Evolutionary conservation across 2,888 invertebrate genomes (phyloP).

Genomic region (Rhimphoctona megacephalus): DNA sequence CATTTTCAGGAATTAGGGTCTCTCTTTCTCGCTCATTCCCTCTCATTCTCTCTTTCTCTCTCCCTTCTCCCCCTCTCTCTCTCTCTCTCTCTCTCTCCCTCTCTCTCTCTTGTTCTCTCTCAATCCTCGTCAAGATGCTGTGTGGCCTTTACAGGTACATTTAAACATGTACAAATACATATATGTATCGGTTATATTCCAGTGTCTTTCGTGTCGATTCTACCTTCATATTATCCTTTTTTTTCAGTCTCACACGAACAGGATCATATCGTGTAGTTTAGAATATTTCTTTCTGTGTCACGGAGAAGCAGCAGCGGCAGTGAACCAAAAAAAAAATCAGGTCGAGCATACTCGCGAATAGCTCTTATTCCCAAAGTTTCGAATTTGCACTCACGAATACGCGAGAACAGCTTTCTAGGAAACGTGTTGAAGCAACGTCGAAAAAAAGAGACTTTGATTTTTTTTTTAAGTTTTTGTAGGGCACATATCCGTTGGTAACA

Average conservation of each 20-base stretch:
- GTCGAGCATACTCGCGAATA: conserved; percentile 36
- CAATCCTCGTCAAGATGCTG: conserved; percentile 45
- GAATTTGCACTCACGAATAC: conserved; percentile 46
- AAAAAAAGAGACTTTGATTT: conserved; percentile 16
- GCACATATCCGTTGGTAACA: conserved; percentile 34
- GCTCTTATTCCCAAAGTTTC: conserved; percentile 36
- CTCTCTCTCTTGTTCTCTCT: neutral
- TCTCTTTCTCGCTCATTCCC: neutral
- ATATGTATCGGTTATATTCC: conserved; percentile 43
- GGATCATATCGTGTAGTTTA: conserved; percentile 44
- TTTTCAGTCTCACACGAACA: conserved; percentile 56
- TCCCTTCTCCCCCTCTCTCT: neutral
- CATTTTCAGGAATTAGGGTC: conserved; percentile 56
- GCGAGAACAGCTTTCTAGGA: conserved; percentile 54
- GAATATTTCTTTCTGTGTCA: conserved; percentile 51
- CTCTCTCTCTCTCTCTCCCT: neutral
- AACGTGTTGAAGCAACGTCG: conserved; percentile 12
- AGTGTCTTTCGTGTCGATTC: conserved; percentile 63
- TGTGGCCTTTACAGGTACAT: conserved; percentile 3
- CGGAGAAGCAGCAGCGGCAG: conserved; percentile 32
- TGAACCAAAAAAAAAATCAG: conserved; percentile 53
- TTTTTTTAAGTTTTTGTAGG: conserved; percentile 30
- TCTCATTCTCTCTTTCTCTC: too few relatives aligned
- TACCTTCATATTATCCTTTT: conserved; percentile 29
- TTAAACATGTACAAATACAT: conserved; percentile 17